Evolutionary conservation across 2,113 vertebrate genomes (phyloP).

Genomic region (Thoracochromis brauschi): DNA sequence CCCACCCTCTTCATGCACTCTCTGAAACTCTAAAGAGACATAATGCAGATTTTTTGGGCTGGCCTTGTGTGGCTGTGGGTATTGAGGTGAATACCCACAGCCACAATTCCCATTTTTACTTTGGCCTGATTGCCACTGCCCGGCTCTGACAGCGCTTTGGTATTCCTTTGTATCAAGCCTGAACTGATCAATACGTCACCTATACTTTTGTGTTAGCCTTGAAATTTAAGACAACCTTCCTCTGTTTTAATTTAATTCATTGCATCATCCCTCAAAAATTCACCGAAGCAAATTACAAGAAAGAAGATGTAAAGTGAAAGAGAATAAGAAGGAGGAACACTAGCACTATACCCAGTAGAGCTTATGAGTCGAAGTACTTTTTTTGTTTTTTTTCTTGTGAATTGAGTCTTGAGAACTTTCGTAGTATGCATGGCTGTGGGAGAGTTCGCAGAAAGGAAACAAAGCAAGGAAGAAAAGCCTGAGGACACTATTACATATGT

Average conservation of each 20-base stretch:
- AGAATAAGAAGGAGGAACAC: background rate
- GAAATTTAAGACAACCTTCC: background rate
- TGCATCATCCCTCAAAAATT: background rate
- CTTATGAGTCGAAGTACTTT: background rate
- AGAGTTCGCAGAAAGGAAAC: background rate
- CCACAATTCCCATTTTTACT: background rate
- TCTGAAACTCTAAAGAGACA: background rate
- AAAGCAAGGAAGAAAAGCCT: background rate
- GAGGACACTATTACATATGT: background rate
- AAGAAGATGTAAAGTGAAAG: background rate
- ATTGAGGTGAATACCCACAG: background rate
- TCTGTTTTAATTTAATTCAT: background rate
- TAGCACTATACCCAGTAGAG: background rate
- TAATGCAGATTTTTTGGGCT: background rate
- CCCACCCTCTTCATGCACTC: background rate
- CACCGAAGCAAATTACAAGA: background rate
- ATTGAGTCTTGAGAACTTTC: background rate
- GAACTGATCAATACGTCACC: background rate
- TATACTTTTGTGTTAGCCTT: background rate
- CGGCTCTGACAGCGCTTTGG: background rate
- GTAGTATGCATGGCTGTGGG: background rate
- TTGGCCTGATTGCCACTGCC: background rate
- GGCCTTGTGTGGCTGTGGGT: background rate
- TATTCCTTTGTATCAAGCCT: background rate
- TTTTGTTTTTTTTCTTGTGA: background rate